Base-by-base conservation (phyloP, 2,797 vertebrate genomes). In the Taenioides sp. region DNA sequence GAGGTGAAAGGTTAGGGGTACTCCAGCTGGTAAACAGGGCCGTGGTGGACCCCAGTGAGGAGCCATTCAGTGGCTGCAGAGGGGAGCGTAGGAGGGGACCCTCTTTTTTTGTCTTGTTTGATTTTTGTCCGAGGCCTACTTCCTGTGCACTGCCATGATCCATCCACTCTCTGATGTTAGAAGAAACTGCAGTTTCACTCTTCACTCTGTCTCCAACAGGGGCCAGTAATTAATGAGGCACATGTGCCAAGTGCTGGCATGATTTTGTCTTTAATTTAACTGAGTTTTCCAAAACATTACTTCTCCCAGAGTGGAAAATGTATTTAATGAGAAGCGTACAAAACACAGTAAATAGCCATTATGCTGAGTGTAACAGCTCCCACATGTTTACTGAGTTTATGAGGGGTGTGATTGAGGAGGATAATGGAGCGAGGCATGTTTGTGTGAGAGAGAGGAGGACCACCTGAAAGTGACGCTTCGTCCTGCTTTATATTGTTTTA, bases 291-390 rank as follows among this genome's bases (percentile, higher is more conserved):
- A 90, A 94, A 93, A 94, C 91, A 93, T 92, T 89, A 86, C 89
- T 90, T 92, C 88, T 90, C 89, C 88, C 86, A 40, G 67, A 91
- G 91, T 93, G 93, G 93, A 94, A 95, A 94, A 93, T 91, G 85
- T 91, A 83, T 89, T 92, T 93, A 91, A 93, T 93, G 89, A 92
- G 92, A 88, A 92, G 88, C 69, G 72, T 84, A 87, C 87, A 91
- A 92, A 93, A 94, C 93, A 93, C 86, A 86, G 91, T 93, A 94
- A 94, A 94, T 93, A 93, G 86, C 91, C 84, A 92, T 94, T 94
- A 93, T 92, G 89, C 84, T 74, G 80, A 76, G 76, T 92, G 86
- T 93, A 93, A 95, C 87, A 88, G 82, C 83, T 93, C 82, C 90
- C 93, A 94, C 88, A 94, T 94, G 94, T 91, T 92, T 89, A 92